phyloP scores from a whole-genome alignment of 2,888 invertebrate genomes.

The Allygus modestus region DNA sequence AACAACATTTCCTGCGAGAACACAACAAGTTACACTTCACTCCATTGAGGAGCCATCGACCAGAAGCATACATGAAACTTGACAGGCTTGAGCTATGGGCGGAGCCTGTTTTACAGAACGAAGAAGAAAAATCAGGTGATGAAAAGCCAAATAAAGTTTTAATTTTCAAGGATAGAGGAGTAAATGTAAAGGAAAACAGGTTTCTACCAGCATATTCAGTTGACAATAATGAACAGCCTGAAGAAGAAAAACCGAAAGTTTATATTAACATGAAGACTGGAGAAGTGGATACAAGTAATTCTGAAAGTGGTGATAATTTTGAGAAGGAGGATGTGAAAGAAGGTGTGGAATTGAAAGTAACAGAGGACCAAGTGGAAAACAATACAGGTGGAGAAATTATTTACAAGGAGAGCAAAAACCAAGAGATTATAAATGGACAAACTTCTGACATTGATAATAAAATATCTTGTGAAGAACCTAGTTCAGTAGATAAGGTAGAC shows the following conservation, averaged over 20 bases:
- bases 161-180: constrained; percentile 71
- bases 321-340: constrained; percentile 67
- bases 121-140: constrained; percentile 67
- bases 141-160: constrained; percentile 67
- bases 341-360: constrained; percentile 61
- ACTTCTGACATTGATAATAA: constrained; percentile 71
- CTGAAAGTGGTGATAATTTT: constrained; percentile 33
- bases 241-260: constrained; percentile 64
- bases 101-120: constrained; percentile 74
- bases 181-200: constrained; percentile 64
- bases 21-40: constrained; percentile 89
- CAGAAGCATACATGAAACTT: constrained; percentile 81
- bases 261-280: constrained; percentile 68
- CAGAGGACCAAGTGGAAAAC: neutral
- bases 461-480: constrained; percentile 69
- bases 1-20: constrained; percentile 85
- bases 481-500: constrained; percentile 71
- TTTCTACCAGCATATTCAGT: constrained; percentile 64
- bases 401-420: neutral
- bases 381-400: neutral
- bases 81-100: constrained; percentile 79
- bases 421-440: neutral
- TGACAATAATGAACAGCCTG: constrained; percentile 56
- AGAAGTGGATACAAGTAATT: constrained; percentile 62
- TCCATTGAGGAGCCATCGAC: constrained; percentile 77